Base-by-base conservation (phyloP, 2,113 vertebrate species). In the Oncorhynchus masou region DNA sequence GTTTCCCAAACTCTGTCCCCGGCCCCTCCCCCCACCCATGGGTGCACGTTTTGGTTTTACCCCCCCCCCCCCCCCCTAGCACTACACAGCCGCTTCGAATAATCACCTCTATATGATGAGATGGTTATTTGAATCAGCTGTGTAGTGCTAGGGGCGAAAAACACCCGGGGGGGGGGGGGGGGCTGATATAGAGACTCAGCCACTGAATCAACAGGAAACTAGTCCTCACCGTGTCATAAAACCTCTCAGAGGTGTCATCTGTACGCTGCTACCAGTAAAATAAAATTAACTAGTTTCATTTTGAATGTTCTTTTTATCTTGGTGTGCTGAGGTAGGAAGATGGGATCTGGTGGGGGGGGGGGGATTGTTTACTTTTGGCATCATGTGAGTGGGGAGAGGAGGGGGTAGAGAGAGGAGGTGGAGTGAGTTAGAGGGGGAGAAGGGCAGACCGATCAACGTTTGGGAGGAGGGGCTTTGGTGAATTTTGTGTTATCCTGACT, bases 261-360 rank as follows among this genome's bases (percentile, higher is more conserved):
- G 49, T 51, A 39, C 34, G 7, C 39, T 45, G 39, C 39, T 54
- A 54, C 74, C 7, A 0, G 75, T 22, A 7, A 19, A 2, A n/a
- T 77, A 82, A 73, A 71, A 3, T 79, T 85, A 75, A 83, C 74
- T 48, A 66, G 34, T 20, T 73, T 16, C 27, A 74, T 69, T 84
- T 85, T 76, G 83, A 15, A 62, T 70, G 19, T 5, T 31, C 1
- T 67, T 81, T 86, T 81, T 73, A 74, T 66, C 68, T 64, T 64
- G 68, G 2, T 24, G 15, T 24, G 71, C 29, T 67, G 1, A 65
- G 74, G 65, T 72, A 75, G 80, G 66, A 15, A 29, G 9, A 6
- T 19, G 68, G 29, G 76, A 4, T 66, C 19, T 70, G 60, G n/a
- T 6, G 29, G 20, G 13, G 27, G 65, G 1, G 19, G 20, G 57